These are phyloP conservation scores for Phylloscopus collybita DNA, from an alignment of 2,797 vertebrate genomes.

Conservation along the genomic window DNA sequence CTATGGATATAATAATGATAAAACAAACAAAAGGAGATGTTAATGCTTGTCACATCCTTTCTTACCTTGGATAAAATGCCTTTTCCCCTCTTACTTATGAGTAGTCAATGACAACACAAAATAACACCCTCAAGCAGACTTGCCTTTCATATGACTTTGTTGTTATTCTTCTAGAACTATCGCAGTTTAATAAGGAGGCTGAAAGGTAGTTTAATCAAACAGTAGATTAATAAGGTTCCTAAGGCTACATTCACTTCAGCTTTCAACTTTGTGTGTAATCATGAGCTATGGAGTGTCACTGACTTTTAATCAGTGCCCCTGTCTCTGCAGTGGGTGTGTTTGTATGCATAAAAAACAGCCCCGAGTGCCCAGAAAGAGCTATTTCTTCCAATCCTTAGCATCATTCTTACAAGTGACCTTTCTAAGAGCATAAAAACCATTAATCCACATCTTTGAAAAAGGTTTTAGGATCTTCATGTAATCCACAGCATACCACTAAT, in stretches of 20 bases:
- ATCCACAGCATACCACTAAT: background rate
- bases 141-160: conserved; percentile 29
- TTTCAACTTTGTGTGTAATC: conserved; percentile 22
- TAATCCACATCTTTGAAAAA: background rate
- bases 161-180: conserved; percentile 5
- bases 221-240: conserved; percentile 36
- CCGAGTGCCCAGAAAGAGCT: background rate
- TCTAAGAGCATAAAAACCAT: background rate
- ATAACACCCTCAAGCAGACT: background rate
- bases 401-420: background rate
- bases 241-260: conserved; percentile 6
- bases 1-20: background rate
- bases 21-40: background rate
- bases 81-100: background rate
- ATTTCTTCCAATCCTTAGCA: background rate
- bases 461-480: background rate
- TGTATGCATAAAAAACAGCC: background rate
- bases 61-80: background rate
- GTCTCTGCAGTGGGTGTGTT: background rate
- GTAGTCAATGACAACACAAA: background rate
- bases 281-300: background rate
- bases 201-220: conserved; percentile 54
- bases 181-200: conserved; percentile 8
- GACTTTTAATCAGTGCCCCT: conserved; percentile 17
- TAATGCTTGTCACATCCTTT: background rate